Percentiles rank a stretch among this genome's conserved stretches.
Conservation (phyloP, 2,888 invertebrate genomes). For the Archaeoteleia sp. region DNA sequence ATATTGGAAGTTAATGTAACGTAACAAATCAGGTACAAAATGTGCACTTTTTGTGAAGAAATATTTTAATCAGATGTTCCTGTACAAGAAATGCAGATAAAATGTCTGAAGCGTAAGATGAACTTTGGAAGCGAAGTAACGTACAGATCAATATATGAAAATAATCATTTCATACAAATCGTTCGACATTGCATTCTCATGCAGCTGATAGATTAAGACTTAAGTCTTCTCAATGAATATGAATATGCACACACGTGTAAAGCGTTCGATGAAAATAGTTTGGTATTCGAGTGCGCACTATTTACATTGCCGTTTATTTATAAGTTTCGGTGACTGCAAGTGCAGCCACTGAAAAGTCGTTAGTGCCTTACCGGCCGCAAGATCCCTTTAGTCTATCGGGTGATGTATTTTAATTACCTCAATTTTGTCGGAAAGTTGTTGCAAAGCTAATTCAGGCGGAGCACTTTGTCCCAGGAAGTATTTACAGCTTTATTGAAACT, state of each 20-base stretch:
- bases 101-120: too few relatives aligned
- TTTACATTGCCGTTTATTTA: conserved; percentile 73
- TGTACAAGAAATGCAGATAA: too few relatives aligned
- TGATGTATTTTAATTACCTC: conserved; percentile 4
- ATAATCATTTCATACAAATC: too few relatives aligned
- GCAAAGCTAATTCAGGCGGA: too few relatives aligned
- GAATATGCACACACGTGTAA: conserved; percentile 36
- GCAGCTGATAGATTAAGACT: conserved; percentile 28
- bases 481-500: too few relatives aligned
- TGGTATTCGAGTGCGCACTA: conserved; percentile 71
- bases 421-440: not conserved
- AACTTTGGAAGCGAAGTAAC: too few relatives aligned
- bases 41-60: too few relatives aligned
- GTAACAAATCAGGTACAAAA: too few relatives aligned
- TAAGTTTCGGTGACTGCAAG: conserved; percentile 67
- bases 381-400: conserved; percentile 10
- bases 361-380: conserved; percentile 17
- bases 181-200: conserved; percentile 25
- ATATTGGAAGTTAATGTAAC: too few relatives aligned
- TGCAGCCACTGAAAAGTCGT: conserved; percentile 54
- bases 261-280: conserved; percentile 70
- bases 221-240: conserved; percentile 53
- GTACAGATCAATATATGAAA: too few relatives aligned
- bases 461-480: too few relatives aligned
- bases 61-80: too few relatives aligned